Base-by-base conservation (phyloP, 1,140 invertebrate species). In the Pseudachorutes palmiensis region DNA sequence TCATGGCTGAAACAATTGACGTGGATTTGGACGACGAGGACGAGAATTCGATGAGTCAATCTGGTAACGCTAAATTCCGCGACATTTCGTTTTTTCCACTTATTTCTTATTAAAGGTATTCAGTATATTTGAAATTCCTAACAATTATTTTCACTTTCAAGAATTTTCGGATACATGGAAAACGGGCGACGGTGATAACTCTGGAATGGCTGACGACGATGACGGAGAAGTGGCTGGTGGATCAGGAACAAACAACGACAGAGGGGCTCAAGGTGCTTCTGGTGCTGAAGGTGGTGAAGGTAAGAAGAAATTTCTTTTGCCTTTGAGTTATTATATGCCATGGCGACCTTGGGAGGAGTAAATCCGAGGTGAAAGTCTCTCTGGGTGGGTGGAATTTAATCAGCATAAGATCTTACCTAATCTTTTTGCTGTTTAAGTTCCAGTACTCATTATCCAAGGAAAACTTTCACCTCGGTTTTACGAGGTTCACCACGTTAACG, bases 401-500 rank as follows among this genome's bases (percentile, higher is more conserved):
- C n/a, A n/a, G n/a, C n/a, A n/a, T n/a, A n/a, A n/a, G n/a, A n/a
- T n/a, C n/a, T n/a, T n/a, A n/a, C n/a, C n/a, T n/a, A n/a, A n/a
- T n/a, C n/a, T n/a, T n/a, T n/a, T n/a, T n/a, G n/a, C n/a, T n/a
- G n/a, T n/a, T n/a, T n/a, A n/a, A n/a, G n/a, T n/a, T n/a, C n/a
- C n/a, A n/a, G n/a, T n/a, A n/a, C n/a, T n/a, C n/a, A n/a, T n/a
- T n/a, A n/a, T n/a, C n/a, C n/a, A n/a, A n/a, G n/a, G n/a, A n/a
- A n/a, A n/a, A n/a, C n/a, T n/a, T n/a, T n/a, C n/a, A n/a, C n/a
- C n/a, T n/a, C n/a, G n/a, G n/a, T n/a, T n/a, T n/a, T n/a, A n/a
- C n/a, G n/a, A n/a, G 51, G 51, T 55, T 55, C 51, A 55, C 51
- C 51, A 55, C 51, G 51, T 55, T 55, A 16, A 55, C n/a, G n/a